phyloP scores from a whole-genome alignment of 2,797 vertebrate species.

The Platalea minor region DNA sequence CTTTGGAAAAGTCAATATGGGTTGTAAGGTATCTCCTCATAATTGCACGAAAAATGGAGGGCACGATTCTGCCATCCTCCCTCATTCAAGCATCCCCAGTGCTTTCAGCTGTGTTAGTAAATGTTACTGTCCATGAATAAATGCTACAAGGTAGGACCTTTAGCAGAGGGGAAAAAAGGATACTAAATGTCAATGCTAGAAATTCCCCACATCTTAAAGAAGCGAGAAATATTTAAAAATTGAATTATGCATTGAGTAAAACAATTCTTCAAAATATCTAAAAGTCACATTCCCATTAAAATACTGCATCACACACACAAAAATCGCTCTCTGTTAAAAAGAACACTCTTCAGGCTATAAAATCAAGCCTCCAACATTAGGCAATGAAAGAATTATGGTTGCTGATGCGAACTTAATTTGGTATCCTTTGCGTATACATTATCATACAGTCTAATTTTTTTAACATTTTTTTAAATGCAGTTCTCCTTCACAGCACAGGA shows the following conservation, averaged over 20 bases:
- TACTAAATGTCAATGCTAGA: background rate
- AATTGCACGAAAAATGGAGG: constrained; percentile 5
- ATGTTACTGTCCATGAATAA: background rate
- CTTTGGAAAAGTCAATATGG: constrained; percentile 30
- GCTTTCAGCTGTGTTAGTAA: background rate
- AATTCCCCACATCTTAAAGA: background rate
- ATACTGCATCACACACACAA: background rate
- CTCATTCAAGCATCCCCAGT: background rate
- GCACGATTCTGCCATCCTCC: background rate
- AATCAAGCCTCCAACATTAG: constrained; percentile 33
- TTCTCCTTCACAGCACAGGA: constrained; percentile 34
- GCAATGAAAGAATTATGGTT: constrained; percentile 36
- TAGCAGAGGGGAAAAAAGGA: background rate
- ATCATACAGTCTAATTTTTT: constrained; percentile 40
- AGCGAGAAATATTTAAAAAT: background rate
- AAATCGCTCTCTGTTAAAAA: background rate
- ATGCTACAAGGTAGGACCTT: background rate
- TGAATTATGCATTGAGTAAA: constrained; percentile 19
- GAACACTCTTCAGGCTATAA: constrained; percentile 20
- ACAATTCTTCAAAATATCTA: constrained; percentile 28
- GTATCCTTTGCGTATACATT: constrained; percentile 19
- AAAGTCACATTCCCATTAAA: constrained; percentile 24
- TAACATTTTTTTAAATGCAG: constrained; percentile 47
- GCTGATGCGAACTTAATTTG: constrained; percentile 51
- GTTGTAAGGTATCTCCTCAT: constrained; percentile 7